Base-by-base conservation (phyloP, 2,888 invertebrate species). In the Gonocerus acuteangulatus region DNA sequence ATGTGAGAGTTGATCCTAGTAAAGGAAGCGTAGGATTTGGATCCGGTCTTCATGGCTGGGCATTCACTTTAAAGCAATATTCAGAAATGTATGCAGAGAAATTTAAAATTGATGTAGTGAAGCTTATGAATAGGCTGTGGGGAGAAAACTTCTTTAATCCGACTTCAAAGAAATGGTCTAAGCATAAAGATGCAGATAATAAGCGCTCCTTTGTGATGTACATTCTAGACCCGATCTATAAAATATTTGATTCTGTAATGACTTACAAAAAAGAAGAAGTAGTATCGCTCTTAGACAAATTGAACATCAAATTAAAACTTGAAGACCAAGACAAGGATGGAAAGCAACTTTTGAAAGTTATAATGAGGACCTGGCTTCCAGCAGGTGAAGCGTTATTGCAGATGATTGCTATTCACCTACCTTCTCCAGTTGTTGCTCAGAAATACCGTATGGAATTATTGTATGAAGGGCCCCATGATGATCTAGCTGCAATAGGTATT, bases 361-460 rank as follows among this genome's bases (percentile, higher is more conserved):
- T 99, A 66, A 99, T 99, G 97, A 87, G 97, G 71, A 91, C 91
- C 65, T 99, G 99, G 99, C 80, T 99, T 77, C 99, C 99, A 60
- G 99, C 99, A 74, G 99, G 99, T 70, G 97, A 99, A 77, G 95
- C 99, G 72, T 80, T 99, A 72, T 91, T 99, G 79, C 96, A 99
- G 83, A 99, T 99, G 99, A 99, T 99, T 78, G 94, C 95, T 78
- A 95, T 99, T 75, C 99, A 99, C 75, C 80, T 99, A 75, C 99
- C 99, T 64, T 99, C 97, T 23, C 99, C 99, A 2, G 97, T 99
- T 57, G 92, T 93, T 63, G 97, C 99, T 59, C 99, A 99, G 79
- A 93, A 89, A 76, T 99, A 99, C 82, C 87, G 99, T 79, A 95
- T 95, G 91, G 97, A 99, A 80, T 89, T 97, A 90, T 80, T 99